phyloP scores from a whole-genome alignment of 2,113 vertebrate species.

The Abramis brama region DNA sequence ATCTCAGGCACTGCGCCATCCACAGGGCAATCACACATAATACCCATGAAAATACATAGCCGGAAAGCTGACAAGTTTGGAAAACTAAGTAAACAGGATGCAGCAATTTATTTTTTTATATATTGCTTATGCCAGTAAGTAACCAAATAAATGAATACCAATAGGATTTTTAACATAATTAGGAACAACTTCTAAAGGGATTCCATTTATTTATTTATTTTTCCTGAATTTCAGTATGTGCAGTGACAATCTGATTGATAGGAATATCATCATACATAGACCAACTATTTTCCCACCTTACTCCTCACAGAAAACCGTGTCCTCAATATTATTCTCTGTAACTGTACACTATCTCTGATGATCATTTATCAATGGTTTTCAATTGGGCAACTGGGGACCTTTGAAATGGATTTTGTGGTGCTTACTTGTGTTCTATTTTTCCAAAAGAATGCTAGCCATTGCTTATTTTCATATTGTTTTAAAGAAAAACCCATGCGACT shows the following conservation, averaged over 20 bases:
- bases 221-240: too few relatives aligned
- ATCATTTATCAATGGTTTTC: background rate
- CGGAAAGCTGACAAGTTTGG: background rate
- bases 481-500: background rate
- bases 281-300: background rate
- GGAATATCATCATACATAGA: background rate
- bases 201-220: too few relatives aligned
- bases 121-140: background rate
- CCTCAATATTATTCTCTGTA: background rate
- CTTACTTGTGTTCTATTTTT: background rate
- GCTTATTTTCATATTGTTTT: background rate
- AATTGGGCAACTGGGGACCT: background rate
- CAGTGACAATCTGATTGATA: too few relatives aligned
- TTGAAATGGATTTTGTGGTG: background rate
- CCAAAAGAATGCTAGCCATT: background rate
- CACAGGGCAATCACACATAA: conserved; percentile 4
- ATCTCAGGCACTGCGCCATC: background rate
- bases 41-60: background rate
- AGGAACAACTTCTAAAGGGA: background rate
- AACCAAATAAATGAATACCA: background rate
- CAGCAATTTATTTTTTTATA: background rate
- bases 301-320: background rate
- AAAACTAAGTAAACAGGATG: background rate
- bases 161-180: background rate
- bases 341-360: background rate